These are phyloP conservation scores for Meles meles DNA, from an alignment of 2,113 vertebrate species.

Conservation along the genomic window DNA sequence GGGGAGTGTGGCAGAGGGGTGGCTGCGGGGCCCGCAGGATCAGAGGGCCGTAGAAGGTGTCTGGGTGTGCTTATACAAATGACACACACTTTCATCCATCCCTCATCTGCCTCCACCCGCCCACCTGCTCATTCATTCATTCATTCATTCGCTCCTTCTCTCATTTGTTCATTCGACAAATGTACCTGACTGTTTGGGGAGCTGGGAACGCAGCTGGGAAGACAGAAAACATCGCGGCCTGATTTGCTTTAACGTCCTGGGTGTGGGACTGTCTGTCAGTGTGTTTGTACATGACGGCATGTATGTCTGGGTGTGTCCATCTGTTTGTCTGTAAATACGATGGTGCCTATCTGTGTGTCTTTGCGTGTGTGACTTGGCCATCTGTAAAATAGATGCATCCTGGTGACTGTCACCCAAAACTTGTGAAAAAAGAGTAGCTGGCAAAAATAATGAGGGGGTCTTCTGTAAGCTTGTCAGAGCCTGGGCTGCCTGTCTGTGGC, in stretches of 20 bases:
- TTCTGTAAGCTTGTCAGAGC: neutral
- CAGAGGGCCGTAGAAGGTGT: neutral
- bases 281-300: neutral
- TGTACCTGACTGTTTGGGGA: neutral
- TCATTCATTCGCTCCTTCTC: neutral
- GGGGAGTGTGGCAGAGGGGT: neutral
- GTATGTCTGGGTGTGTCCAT: neutral
- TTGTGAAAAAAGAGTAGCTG: neutral
- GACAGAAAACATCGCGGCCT: neutral
- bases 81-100: accelerated
- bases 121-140: neutral
- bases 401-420: neutral
- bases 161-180: neutral
- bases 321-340: neutral
- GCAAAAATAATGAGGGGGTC: neutral
- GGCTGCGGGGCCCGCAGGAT: accelerated
- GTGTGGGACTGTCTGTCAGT: neutral
- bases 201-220: neutral
- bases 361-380: neutral
- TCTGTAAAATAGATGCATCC: neutral
- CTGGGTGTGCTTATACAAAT: neutral
- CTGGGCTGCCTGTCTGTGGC: neutral
- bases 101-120: neutral
- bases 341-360: neutral
- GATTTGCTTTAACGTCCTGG: neutral